These are phyloP conservation scores for Mya arenaria DNA, from an alignment of 1,140 invertebrate genomes.

Conservation along the genomic window DNA sequence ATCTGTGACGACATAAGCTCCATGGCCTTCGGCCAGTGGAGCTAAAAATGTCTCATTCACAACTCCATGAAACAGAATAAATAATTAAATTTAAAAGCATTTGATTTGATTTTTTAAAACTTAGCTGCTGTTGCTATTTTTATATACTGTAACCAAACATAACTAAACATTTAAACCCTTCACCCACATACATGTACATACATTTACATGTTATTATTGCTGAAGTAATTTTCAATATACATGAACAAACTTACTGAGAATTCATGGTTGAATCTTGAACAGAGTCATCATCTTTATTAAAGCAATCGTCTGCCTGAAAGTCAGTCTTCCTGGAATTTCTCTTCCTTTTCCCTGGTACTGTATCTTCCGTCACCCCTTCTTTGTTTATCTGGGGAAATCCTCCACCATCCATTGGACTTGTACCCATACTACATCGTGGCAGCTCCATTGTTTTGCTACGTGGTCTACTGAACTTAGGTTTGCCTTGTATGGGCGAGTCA, in stretches of 20 bases:
- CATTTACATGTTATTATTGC: too few species aligned
- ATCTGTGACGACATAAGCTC: too few species aligned
- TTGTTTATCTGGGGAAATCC: slow-evolving; percentile 21
- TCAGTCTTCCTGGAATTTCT: slow-evolving; percentile 47
- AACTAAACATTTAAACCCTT: too few species aligned
- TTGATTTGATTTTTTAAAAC: too few species aligned
- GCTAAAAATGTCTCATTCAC: too few species aligned
- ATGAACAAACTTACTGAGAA: slow-evolving; percentile 37
- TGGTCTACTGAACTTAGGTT: slow-evolving; percentile 47
- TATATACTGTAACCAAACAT: too few species aligned
- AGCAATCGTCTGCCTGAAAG: slow-evolving; percentile 27
- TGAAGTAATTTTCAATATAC: too few species aligned
- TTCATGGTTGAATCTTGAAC: slow-evolving; percentile 29
- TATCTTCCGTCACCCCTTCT: slow-evolving; percentile 36
- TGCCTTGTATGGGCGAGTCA: slow-evolving; percentile 40
- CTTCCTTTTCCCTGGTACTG: slow-evolving; percentile 51
- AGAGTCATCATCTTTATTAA: slow-evolving; percentile 40
- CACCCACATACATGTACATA: too few species aligned
- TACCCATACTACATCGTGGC: slow-evolving; percentile 42
- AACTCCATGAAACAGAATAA: too few species aligned
- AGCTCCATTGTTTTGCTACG: slow-evolving; percentile 35
- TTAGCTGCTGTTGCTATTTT: too few species aligned
- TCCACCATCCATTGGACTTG: slow-evolving; percentile 46
- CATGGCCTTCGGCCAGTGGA: too few species aligned
- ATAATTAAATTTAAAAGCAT: too few species aligned